Conservation (phyloP, 2,888 invertebrate species). For the Catocala fraxini region DNA sequence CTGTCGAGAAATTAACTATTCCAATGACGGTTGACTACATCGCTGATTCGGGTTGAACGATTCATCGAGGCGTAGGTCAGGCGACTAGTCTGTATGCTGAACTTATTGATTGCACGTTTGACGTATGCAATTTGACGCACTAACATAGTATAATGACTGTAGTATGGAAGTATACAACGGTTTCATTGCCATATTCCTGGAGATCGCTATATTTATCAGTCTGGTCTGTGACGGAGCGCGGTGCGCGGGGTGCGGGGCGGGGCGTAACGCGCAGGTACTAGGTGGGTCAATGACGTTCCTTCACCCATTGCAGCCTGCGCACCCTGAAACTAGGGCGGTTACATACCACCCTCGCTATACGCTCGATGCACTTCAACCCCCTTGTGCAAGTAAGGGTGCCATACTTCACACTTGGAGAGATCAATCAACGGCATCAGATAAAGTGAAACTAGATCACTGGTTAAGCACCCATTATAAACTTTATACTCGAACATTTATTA, state of each 20-base stretch:
- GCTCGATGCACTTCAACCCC: conserved; percentile 52
- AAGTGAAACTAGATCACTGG: neutral
- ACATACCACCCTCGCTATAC: conserved; percentile 43
- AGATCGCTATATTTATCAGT: conserved; percentile 75
- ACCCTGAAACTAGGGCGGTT: conserved; percentile 78
- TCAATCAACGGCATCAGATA: conserved; percentile 26
- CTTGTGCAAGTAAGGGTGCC: conserved; percentile 42
- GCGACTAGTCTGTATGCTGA: neutral
- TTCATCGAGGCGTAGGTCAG: conserved; percentile 6
- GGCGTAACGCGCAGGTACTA: conserved; percentile 69
- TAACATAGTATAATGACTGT: conserved; percentile 17
- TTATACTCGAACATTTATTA: neutral
- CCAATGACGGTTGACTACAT: neutral
- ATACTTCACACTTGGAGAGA: conserved; percentile 24
- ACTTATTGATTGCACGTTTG: conserved; percentile 36
- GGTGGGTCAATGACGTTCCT: conserved; percentile 82
- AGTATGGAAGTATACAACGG: conserved; percentile 40
- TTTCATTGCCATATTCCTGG: conserved; percentile 81
- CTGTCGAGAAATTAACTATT: neutral
- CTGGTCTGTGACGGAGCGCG: conserved; percentile 30
- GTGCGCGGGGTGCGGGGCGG: conserved; percentile 45
- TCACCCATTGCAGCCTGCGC: conserved; percentile 75
- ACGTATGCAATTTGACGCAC: conserved; percentile 44
- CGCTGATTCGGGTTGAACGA: conserved; percentile 2
- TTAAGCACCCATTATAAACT: neutral